Conservation (phyloP, 2,888 invertebrate species). For the Therioaphis trifolii region DNA sequence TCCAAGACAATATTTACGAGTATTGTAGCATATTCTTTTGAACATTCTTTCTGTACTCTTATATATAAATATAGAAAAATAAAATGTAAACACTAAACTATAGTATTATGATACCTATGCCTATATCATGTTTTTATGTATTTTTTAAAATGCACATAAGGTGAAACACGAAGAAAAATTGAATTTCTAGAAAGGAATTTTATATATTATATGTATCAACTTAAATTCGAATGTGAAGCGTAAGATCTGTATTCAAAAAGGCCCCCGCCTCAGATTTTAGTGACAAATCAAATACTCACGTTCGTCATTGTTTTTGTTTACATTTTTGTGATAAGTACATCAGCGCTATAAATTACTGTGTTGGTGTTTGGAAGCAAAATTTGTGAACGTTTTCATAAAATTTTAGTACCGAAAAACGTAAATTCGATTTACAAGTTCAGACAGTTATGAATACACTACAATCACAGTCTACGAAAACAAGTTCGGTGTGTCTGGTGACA, state of each 20-base stretch:
- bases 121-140: not conserved
- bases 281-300: not conserved
- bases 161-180: not conserved
- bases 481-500: too few relatives aligned
- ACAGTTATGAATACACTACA: too few relatives aligned
- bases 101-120: not conserved
- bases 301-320: too few relatives aligned
- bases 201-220: too few relatives aligned
- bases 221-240: not conserved
- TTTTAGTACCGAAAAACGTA: too few relatives aligned
- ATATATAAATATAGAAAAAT: constrained; percentile 7
- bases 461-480: too few relatives aligned
- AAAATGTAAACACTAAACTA: not conserved
- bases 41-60: not conserved
- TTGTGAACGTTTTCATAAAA: too few relatives aligned
- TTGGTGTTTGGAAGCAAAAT: too few relatives aligned
- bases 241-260: not conserved
- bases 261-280: too few relatives aligned
- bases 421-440: too few relatives aligned
- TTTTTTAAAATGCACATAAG: not conserved
- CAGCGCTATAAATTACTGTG: too few relatives aligned
- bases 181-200: not conserved
- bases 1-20: not conserved
- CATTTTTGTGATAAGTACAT: too few relatives aligned
- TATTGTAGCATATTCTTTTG: not conserved